A percentile compares a stretch with the other conserved stretches of the same genome.
Evolutionary conservation across 2,797 vertebrate genomes (phyloP).

Genomic region (Spondyliosoma cantharus): DNA sequence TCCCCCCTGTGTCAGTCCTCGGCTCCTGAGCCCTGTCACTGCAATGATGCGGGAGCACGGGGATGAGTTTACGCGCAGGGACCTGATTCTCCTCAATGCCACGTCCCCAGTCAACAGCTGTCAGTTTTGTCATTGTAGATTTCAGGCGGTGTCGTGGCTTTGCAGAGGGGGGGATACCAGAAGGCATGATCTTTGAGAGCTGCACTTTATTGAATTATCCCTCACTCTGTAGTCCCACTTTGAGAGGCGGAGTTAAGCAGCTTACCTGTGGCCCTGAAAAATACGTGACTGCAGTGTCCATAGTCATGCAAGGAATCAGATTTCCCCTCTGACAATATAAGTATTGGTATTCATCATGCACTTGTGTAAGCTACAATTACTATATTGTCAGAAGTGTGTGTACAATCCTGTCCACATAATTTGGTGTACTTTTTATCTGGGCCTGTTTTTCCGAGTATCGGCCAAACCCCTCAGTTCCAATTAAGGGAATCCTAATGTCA

Average conservation of each 20-base stretch:
- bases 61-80: slow-evolving; percentile 72
- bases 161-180: slow-evolving; percentile 43
- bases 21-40: slow-evolving; percentile 71
- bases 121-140: slow-evolving; percentile 79
- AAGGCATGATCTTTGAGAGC: slow-evolving; percentile 69
- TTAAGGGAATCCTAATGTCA: background rate
- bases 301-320: slow-evolving; percentile 48
- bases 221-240: slow-evolving; percentile 59
- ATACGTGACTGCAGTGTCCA: slow-evolving; percentile 48
- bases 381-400: background rate
- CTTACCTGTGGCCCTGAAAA: slow-evolving; percentile 73
- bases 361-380: slow-evolving; percentile 13
- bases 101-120: slow-evolving; percentile 78
- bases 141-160: slow-evolving; percentile 68
- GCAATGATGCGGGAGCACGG: slow-evolving; percentile 61
- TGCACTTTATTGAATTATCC: slow-evolving; percentile 78
- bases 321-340: slow-evolving; percentile 2
- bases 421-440: background rate
- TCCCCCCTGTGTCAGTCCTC: slow-evolving; percentile 48
- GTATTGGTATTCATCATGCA: slow-evolving; percentile 37
- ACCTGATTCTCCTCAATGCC: slow-evolving; percentile 72
- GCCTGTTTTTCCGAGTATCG: background rate
- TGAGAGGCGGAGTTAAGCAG: slow-evolving; percentile 76
- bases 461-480: background rate
- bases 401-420: background rate